phyloP scores from a whole-genome alignment of 53 echinoderm and acorn worm genomes.

The Stichopus horrens region DNA sequence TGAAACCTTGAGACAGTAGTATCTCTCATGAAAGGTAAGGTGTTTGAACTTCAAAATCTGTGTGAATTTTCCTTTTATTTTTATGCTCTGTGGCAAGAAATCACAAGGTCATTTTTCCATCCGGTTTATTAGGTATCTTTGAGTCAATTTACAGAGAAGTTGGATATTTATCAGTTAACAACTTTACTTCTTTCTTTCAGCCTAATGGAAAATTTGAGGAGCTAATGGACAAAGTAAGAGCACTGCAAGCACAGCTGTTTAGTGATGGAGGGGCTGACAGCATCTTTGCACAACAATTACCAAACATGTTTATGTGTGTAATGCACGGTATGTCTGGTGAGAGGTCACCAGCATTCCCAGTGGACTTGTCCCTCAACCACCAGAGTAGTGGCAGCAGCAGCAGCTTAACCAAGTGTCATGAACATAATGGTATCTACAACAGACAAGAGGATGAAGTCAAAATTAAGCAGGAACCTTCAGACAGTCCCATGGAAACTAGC shows the following conservation, averaged over 20 bases:
- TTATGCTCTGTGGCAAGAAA: too few relatives aligned
- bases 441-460: slow-evolving; percentile 25
- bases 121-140: too few relatives aligned
- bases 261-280: slow-evolving; percentile 35
- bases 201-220: slow-evolving; percentile 92
- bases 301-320: slow-evolving; percentile 45
- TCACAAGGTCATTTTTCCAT: too few relatives aligned
- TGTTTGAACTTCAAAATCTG: too few relatives aligned
- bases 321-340: slow-evolving; percentile 40
- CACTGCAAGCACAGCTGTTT: slow-evolving; percentile 54
- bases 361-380: slow-evolving; percentile 28
- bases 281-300: slow-evolving; percentile 27
- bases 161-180: too few relatives aligned
- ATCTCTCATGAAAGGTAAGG: too few relatives aligned
- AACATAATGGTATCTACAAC: slow-evolving; percentile 35
- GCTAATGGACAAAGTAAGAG: slow-evolving; percentile 80
- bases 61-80: too few relatives aligned
- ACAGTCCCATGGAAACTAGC: slow-evolving; percentile 49
- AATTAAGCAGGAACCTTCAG: slow-evolving; percentile 40
- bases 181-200: slow-evolving; percentile 49
- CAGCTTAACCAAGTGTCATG: slow-evolving; percentile 3
- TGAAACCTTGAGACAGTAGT: too few relatives aligned
- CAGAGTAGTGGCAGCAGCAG: not conserved
- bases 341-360: slow-evolving; percentile 34
- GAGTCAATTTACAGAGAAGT: too few relatives aligned